Conservation (phyloP, 2,888 invertebrate genomes). For the Myopa testacea region DNA sequence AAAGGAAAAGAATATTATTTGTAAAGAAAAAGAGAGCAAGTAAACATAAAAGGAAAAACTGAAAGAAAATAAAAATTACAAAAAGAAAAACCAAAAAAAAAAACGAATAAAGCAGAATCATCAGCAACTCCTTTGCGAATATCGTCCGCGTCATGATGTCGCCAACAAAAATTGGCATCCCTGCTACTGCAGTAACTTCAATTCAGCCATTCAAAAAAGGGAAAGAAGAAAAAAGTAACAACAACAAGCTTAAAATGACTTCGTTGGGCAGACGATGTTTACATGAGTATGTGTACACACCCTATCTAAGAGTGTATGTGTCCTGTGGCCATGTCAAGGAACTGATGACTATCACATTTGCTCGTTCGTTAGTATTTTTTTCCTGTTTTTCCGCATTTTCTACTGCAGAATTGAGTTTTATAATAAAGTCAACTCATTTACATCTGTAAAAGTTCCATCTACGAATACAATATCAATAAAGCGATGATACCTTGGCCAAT, state of each 20-base stretch:
- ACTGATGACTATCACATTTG: neutral
- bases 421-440: too few species aligned
- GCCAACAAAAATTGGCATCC: constrained; percentile 21
- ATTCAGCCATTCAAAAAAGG: neutral
- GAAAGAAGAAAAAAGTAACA: too few species aligned
- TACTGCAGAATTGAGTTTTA: too few species aligned
- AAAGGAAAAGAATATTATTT: neutral
- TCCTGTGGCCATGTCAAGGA: neutral
- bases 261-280: too few species aligned
- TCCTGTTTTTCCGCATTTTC: too few species aligned
- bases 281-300: neutral
- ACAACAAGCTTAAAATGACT: too few species aligned
- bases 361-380: neutral
- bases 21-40: neutral
- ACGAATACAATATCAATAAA: too few species aligned
- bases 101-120: neutral
- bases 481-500: too few species aligned
- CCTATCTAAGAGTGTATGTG: neutral
- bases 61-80: neutral
- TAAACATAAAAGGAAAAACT: neutral
- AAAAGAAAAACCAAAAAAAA: neutral
- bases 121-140: neutral
- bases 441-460: too few species aligned
- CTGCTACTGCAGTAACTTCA: constrained; percentile 6
- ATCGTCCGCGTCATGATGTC: constrained; percentile 18